Evolutionary conservation across 1,140 invertebrate species (phyloP).

Genomic region (Meloidogyne floridensis): DNA sequence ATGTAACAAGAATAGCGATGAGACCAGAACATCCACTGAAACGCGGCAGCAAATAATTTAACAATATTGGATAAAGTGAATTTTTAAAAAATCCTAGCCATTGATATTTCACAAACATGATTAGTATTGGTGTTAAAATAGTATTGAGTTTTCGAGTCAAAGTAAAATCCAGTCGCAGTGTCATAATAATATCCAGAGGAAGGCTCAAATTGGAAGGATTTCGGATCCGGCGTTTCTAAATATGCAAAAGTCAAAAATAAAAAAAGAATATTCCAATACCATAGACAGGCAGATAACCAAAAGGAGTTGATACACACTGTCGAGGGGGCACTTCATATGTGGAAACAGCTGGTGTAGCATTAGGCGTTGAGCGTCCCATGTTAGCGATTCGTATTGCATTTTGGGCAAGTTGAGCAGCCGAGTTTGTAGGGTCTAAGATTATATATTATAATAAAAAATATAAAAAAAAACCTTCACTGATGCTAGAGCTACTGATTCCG

Average conservation of each 20-base stretch:
- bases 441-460: slow-evolving; percentile 16
- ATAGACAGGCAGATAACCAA: slow-evolving; percentile 60
- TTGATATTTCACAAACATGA: slow-evolving; percentile 19
- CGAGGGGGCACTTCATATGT: slow-evolving; percentile 34
- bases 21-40: slow-evolving; percentile 93
- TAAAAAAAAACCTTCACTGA: slow-evolving; percentile 43
- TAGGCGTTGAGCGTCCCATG: slow-evolving; percentile 48
- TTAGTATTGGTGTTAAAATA: slow-evolving; percentile 80
- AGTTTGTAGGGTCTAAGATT: slow-evolving; percentile 74
- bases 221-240: slow-evolving; percentile 76
- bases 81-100: slow-evolving; percentile 7
- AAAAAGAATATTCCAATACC: slow-evolving; percentile 41
- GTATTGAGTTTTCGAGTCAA: slow-evolving; percentile 70
- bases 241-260: slow-evolving; percentile 11
- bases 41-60: slow-evolving; percentile 9
- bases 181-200: slow-evolving; percentile 95
- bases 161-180: slow-evolving; percentile 85
- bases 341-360: slow-evolving; percentile 8
- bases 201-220: slow-evolving; percentile 89
- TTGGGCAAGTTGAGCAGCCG: slow-evolving; percentile 84
- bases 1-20: slow-evolving; percentile 77
- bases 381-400: slow-evolving; percentile 81
- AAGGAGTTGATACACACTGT: slow-evolving; percentile 54
- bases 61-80: neutral
- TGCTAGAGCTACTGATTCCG: slow-evolving; percentile 42